phyloP scores from a whole-genome alignment of 2,888 invertebrate species.

The Hydroisotoma schaefferi region DNA sequence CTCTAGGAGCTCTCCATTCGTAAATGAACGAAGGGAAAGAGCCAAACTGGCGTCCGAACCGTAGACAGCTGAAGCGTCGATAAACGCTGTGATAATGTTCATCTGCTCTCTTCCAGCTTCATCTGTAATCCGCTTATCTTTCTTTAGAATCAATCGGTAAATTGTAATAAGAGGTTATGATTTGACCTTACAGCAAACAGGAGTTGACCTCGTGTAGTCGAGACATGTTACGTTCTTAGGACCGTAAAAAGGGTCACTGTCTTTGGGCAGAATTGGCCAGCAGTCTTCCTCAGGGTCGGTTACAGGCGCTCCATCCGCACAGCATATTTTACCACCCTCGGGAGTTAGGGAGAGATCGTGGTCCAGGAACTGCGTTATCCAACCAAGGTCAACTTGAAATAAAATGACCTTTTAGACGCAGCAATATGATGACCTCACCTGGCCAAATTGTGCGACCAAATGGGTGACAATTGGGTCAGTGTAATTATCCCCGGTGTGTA shows the following conservation, averaged over 20 bases:
- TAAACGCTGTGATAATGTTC: slow-evolving; percentile 40
- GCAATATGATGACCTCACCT: too few species aligned
- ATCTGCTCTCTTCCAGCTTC: slow-evolving; percentile 38
- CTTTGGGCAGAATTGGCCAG: neutral
- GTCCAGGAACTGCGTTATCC: slow-evolving; percentile 25
- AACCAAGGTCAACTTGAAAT: neutral
- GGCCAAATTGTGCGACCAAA: slow-evolving; percentile 32
- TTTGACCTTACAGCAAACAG: slow-evolving; percentile 18
- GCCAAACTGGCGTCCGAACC: slow-evolving; percentile 15
- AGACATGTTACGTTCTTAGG: slow-evolving; percentile 24
- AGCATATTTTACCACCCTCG: slow-evolving; percentile 19
- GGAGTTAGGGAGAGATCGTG: slow-evolving; percentile 32
- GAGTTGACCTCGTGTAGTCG: slow-evolving; percentile 45
- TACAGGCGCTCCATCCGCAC: neutral
- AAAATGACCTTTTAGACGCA: too few species aligned
- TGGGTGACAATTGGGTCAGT: slow-evolving; percentile 52
- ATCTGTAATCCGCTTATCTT: neutral
- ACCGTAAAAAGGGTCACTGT: neutral
- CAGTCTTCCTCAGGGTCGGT: neutral
- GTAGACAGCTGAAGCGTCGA: slow-evolving; percentile 40
- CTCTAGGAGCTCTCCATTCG: slow-evolving; percentile 11
- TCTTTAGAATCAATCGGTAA: neutral
- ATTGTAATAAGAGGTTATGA: neutral
- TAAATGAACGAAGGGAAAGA: slow-evolving; percentile 9
- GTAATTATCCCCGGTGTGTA: slow-evolving; percentile 62